Conservation (phyloP, 2,888 invertebrate genomes). For the Eupithecia pulchellata region DNA sequence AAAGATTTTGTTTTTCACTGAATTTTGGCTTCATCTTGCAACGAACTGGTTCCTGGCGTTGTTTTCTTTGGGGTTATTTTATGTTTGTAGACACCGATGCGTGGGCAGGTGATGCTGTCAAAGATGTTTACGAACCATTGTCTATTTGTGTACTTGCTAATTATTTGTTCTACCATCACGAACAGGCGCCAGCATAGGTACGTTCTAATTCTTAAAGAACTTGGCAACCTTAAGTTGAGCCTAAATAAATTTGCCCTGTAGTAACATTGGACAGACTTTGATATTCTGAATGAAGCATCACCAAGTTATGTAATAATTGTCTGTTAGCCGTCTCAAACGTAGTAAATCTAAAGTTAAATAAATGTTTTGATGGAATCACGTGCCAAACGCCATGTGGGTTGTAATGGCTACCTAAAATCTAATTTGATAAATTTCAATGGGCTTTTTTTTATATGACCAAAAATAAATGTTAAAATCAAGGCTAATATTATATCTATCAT, state of each 20-base stretch:
- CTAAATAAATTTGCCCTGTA: not conserved
- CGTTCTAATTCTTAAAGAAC: conserved; percentile 54
- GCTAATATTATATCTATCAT: not conserved
- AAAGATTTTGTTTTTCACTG: conserved; percentile 24
- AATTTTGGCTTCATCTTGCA: conserved; percentile 41
- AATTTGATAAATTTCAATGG: not conserved
- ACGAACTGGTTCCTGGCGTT: conserved; percentile 42
- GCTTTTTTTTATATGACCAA: not conserved
- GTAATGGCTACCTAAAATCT: conserved; percentile 1
- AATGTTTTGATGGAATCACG: conserved; percentile 15
- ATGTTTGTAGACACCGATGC: conserved; percentile 55
- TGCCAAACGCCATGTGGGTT: conserved; percentile 20
- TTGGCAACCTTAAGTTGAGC: conserved; percentile 11
- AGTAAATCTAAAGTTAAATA: conserved; percentile 9
- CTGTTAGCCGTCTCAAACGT: not conserved
- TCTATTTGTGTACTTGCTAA: conserved; percentile 68
- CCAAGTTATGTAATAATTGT: not conserved
- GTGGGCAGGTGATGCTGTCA: conserved; percentile 71
- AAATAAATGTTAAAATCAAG: not conserved
- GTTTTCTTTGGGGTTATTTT: conserved; percentile 60
- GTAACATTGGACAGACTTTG: not conserved
- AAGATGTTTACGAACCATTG: conserved; percentile 75
- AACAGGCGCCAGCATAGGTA: conserved; percentile 60
- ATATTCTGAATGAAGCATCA: conserved; percentile 8
- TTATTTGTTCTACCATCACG: conserved; percentile 61